Conservation (phyloP, 2,888 invertebrate genomes). For the Eremobia ochroleuca region DNA sequence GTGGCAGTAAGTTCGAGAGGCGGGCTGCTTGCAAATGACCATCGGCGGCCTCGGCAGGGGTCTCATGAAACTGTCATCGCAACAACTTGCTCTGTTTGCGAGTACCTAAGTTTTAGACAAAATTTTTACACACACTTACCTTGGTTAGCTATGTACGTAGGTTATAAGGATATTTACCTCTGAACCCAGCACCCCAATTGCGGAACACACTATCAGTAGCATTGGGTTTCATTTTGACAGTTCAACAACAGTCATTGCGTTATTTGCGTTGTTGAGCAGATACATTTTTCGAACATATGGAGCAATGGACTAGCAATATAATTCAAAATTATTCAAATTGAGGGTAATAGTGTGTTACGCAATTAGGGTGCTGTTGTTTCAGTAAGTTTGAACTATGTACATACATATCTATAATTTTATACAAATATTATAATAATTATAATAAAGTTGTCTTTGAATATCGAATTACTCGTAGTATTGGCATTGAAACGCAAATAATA, state of each 20-base stretch:
- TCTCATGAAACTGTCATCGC: conserved; percentile 74
- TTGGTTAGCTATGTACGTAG: conserved; percentile 23
- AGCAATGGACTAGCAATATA: too few relatives aligned
- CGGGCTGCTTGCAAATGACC: conserved; percentile 68
- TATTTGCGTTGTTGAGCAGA: too few relatives aligned
- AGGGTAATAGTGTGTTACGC: too few relatives aligned
- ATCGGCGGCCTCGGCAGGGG: conserved; percentile 58
- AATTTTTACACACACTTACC: conserved; percentile 58
- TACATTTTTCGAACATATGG: too few relatives aligned
- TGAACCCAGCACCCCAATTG: too few relatives aligned
- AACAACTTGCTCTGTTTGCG: conserved; percentile 56
- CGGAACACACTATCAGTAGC: too few relatives aligned
- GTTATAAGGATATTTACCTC: not conserved
- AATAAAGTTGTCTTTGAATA: not conserved
- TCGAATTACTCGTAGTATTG: not conserved
- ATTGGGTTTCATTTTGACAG: too few relatives aligned
- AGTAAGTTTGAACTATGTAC: not conserved
- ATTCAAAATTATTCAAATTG: too few relatives aligned
- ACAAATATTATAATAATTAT: not conserved
- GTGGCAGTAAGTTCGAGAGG: conserved; percentile 51
- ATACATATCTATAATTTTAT: not conserved
- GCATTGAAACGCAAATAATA: not conserved
- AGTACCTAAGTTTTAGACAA: conserved; percentile 33
- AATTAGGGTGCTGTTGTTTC: too few relatives aligned
- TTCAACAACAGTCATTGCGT: too few relatives aligned